Base-by-base conservation (phyloP, 2,888 invertebrate genomes). In the Prosapia bicincta region DNA sequence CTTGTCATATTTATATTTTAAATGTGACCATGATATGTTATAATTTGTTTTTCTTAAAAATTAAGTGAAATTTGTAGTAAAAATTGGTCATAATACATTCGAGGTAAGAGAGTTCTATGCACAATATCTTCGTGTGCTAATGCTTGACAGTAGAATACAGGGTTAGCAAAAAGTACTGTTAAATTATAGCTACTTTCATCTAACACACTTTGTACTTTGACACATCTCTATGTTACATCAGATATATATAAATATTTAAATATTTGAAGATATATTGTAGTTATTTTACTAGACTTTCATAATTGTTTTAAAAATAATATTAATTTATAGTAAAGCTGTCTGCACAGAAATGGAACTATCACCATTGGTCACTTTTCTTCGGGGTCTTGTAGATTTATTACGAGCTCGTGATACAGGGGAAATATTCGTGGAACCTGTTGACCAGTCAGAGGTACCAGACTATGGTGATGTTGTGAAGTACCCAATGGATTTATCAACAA, bases 381-480 rank as follows among this genome's bases (percentile, higher is more conserved):
- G 90, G 80, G 91, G 93, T 80, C 87, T 97, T 66, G 85, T 97
- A 78, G 92, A 95, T 75, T 86, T 92, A 78, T 88, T 98, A 77
- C 89, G 92, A 26, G 88, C 91, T 68, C 91, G 91, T 82, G 98
- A 98, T 85, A 89, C 91, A 20, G 91, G 93, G 79, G 93, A 95
- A 81, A 94, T 98, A 78, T 98, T 98, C 85, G 91, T 92, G 0
- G 96, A 97, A 83, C 98, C 98, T 0, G 98, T 98, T 0, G 95
- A 97, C 83, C 88, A 92, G 30, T 90, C 90, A 67, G 94, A 95
- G 88, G 92, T 90, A 80, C 81, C 81, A 71, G 83, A 83, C 77
- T 81, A 83, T 78, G 79, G 81, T 54, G 82, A 81, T 69, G 92
- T 95, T 69, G 94, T 97, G 3, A 89, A 91, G 72, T 88, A 92